Percentiles rank a stretch among this genome's conserved stretches.
phyloP scores from a whole-genome alignment of 2,888 invertebrate species.

The Drosophila leonis region DNA sequence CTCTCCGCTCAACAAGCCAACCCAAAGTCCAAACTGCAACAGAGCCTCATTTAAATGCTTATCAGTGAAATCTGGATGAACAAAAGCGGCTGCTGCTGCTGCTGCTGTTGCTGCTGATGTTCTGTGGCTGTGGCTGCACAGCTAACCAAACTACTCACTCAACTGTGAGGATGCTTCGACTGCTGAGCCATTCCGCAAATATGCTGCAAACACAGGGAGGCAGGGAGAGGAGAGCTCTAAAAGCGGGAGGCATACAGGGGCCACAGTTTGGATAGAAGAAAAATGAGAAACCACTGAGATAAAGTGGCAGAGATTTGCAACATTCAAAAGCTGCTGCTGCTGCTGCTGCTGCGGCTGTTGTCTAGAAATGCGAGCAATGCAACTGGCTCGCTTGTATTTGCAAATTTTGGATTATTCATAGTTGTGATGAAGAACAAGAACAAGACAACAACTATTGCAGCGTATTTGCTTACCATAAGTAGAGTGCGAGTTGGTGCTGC shows the following conservation, averaged over 20 bases:
- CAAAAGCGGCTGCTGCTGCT: conserved; percentile 78
- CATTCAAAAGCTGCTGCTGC: conserved; percentile 73
- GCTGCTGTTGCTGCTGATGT: conserved; percentile 31
- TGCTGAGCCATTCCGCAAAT: conserved; percentile 67
- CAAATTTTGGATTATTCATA: conserved; percentile 80
- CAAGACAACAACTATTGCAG: conserved; percentile 44
- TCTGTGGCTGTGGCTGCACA: conserved; percentile 41
- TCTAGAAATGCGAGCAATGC: conserved; percentile 66
- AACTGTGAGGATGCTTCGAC: conserved; percentile 52
- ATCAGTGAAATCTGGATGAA: conserved; percentile 80
- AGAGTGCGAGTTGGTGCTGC: conserved; percentile 56
- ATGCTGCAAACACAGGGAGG: conserved; percentile 33
- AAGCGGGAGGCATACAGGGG: conserved; percentile 3
- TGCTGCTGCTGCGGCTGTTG: conserved; percentile 41
- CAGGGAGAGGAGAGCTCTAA: conserved; percentile 1
- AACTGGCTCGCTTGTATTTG: conserved; percentile 64
- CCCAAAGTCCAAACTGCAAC: conserved; percentile 32
- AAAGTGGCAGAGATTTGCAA: conserved; percentile 79
- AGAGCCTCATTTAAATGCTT: conserved; percentile 82
- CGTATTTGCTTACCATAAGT: conserved; percentile 74
- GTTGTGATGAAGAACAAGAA: conserved; percentile 55
- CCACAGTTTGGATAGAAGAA: conserved; percentile 65
- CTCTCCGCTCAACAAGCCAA: conserved; percentile 4
- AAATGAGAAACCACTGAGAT: conserved; percentile 81
- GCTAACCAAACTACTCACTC: conserved; percentile 75